Percentiles rank a stretch among this genome's conserved stretches.
Conservation (phyloP, 1,140 invertebrate genomes). For the Tetranychus cinnabarinus region DNA sequence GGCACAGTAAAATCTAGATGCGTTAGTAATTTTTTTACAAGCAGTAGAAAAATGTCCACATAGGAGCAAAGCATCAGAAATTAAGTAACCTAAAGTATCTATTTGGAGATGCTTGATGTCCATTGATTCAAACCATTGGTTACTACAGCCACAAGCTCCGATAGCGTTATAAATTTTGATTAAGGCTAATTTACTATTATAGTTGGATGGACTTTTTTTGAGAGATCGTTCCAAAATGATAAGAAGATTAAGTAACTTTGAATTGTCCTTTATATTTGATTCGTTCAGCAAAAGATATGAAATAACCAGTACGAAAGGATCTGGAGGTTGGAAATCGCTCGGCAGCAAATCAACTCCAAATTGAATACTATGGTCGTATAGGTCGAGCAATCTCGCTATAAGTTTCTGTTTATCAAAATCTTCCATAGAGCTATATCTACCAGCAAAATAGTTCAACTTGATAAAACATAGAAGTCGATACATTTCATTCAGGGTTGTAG, state of each 20-base stretch:
- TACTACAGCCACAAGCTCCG: constrained; percentile 40
- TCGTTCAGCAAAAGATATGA: constrained; percentile 48
- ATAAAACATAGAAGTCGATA: neutral
- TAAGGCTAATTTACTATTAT: constrained; percentile 46
- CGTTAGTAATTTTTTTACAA: constrained; percentile 34
- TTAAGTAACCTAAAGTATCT: constrained; percentile 50
- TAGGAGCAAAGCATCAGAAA: constrained; percentile 41
- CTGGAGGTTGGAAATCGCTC: constrained; percentile 30
- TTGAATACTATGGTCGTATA: constrained; percentile 18
- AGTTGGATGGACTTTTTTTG: constrained; percentile 44
- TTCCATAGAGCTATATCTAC: neutral
- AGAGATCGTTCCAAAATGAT: constrained; percentile 41
- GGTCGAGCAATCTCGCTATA: neutral
- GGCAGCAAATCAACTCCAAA: constrained; percentile 24
- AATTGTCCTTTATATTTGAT: constrained; percentile 27
- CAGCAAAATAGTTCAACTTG: neutral
- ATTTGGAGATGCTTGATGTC: constrained; percentile 86
- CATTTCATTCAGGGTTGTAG: neutral
- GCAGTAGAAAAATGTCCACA: constrained; percentile 40
- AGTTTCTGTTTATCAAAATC: neutral
- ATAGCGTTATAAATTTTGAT: constrained; percentile 43
- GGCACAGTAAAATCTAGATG: constrained; percentile 58
- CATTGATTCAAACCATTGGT: constrained; percentile 36
- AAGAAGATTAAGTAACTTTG: neutral
- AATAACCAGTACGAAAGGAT: constrained; percentile 49